Conservation (phyloP, 2,888 invertebrate species). For the Diachrysia chrysitis region DNA sequence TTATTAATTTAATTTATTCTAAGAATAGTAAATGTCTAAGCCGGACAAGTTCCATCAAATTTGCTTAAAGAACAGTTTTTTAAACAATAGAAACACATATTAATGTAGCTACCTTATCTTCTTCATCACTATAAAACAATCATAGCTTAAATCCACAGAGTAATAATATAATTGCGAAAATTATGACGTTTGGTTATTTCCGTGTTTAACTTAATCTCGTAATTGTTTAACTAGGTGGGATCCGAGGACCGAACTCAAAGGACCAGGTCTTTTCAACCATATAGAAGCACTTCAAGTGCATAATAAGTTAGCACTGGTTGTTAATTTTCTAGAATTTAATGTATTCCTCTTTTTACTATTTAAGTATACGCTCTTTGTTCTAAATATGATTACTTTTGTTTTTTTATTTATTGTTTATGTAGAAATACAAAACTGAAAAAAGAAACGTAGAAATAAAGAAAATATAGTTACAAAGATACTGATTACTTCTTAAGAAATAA, state of each 20-base stretch:
- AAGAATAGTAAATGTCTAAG: no score
- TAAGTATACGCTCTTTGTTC: no score
- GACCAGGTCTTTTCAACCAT: background rate
- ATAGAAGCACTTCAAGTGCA: background rate
- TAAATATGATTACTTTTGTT: no score
- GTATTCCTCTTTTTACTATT: background rate
- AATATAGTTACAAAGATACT: no score
- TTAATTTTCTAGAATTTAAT: background rate
- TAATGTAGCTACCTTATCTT: background rate
- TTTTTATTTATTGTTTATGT: no score
- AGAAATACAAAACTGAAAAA: no score
- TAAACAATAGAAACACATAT: no score
- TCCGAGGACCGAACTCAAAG: background rate
- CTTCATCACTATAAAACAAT: background rate
- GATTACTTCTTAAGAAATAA: no score
- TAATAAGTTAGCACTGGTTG: background rate
- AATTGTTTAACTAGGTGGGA: background rate
- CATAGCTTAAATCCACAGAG: background rate
- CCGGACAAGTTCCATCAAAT: no score
- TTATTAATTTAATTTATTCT: no score
- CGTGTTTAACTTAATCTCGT: background rate
- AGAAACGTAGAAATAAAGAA: no score
- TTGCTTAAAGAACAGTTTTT: no score
- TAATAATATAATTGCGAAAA: conserved; percentile 4
- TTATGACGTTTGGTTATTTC: conserved; percentile 1